Conservation (phyloP, 2,888 invertebrate species). For the Venusia cambrica region DNA sequence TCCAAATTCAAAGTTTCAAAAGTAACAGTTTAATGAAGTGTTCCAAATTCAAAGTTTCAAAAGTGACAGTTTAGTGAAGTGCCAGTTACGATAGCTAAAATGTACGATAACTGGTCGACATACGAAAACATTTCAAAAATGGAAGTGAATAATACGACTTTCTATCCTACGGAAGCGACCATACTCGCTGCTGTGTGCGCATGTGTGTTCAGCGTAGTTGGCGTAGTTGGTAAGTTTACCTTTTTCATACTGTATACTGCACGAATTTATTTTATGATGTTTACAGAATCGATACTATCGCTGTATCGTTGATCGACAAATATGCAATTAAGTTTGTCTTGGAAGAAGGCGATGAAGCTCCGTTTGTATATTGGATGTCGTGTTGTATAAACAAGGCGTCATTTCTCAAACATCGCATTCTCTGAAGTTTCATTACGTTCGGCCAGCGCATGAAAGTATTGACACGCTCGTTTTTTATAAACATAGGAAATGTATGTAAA, state of each 20-base stretch:
- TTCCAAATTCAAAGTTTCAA: conserved; percentile 26
- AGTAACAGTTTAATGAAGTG: conserved; percentile 46
- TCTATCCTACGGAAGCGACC: conserved; percentile 87
- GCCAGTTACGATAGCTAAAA: conserved; percentile 35
- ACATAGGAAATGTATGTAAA: no score
- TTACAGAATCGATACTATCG: conserved; percentile 42
- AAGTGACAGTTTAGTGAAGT: conserved; percentile 46
- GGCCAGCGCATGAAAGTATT: conserved; percentile 1
- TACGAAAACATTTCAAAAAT: conserved; percentile 44
- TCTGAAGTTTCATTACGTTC: conserved; percentile 33
- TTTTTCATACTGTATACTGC: no score
- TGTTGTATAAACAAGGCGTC: conserved; percentile 44
- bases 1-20: conserved; percentile 26
- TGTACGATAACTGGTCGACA: conserved; percentile 21
- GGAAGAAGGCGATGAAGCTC: conserved; percentile 46
- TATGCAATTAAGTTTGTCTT: conserved; percentile 38
- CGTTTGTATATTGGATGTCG: conserved; percentile 46
- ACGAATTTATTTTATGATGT: conserved; percentile 41
- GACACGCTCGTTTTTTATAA: conserved; percentile 1
- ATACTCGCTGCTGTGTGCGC: conserved; percentile 90
- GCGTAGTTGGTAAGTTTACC: conserved; percentile 85
- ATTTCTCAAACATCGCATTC: conserved; percentile 41
- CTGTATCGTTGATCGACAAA: conserved; percentile 30
- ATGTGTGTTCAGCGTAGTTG: conserved; percentile 88
- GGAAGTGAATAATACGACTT: conserved; percentile 54